Percentiles rank a stretch among this genome's conserved stretches.
Conservation (phyloP, 2,797 vertebrate species). For the Tympanoctomys barrerae region DNA sequence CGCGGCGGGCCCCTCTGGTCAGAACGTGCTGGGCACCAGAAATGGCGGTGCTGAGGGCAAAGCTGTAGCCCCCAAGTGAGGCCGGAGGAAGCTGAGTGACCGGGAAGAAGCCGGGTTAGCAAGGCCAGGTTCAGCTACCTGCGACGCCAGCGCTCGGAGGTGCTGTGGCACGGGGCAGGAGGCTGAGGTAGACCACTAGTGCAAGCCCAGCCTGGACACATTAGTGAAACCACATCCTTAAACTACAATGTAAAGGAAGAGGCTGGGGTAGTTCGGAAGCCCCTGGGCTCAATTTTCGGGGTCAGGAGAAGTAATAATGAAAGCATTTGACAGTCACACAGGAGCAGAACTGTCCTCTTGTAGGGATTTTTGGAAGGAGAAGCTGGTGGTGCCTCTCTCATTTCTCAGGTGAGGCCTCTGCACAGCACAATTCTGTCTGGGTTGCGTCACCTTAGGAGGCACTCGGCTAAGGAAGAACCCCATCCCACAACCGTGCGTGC, state of each 20-base stretch:
- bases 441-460: neutral
- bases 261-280: neutral
- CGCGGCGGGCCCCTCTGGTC: neutral
- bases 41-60: neutral
- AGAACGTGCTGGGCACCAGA: neutral
- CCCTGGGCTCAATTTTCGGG: neutral
- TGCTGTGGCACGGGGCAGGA: neutral
- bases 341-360: neutral
- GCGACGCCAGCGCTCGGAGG: neutral
- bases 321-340: neutral
- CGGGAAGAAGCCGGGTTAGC: neutral
- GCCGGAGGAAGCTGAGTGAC: neutral
- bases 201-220: neutral
- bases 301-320: neutral
- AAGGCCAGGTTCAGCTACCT: neutral
- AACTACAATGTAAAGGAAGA: neutral
- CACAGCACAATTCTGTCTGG: neutral
- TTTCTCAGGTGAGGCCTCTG: neutral
- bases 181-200: neutral
- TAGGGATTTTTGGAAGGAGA: neutral
- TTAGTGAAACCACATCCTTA: neutral
- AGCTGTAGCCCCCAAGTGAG: neutral
- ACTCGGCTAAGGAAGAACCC: neutral
- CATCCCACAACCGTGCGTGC: accelerated
- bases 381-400: neutral